Conservation (phyloP, 2,113 vertebrate genomes). For the Phodopus roborovskii region DNA sequence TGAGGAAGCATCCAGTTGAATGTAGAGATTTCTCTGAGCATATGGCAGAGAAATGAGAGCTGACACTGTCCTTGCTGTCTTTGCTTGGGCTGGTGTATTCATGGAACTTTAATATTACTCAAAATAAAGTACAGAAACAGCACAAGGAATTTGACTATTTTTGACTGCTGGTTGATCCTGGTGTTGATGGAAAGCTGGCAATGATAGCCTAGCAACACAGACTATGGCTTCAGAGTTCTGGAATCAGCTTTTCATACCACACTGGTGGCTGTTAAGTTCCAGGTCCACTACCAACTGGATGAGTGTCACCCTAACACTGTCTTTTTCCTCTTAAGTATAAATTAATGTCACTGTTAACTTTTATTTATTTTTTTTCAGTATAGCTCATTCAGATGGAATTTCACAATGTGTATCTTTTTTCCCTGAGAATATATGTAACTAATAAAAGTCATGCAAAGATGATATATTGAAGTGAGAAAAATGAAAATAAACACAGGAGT, state of each 20-base stretch:
- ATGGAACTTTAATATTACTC: conserved; percentile 67
- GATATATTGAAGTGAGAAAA: neutral
- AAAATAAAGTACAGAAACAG: conserved; percentile 70
- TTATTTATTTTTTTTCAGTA: conserved; percentile 23
- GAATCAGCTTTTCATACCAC: conserved; percentile 8
- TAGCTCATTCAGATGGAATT: neutral
- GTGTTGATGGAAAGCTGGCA: conserved; percentile 63
- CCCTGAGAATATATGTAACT: neutral
- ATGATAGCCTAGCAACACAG: conserved; percentile 19
- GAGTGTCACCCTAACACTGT: neutral
- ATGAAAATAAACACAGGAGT: neutral
- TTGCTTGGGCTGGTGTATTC: conserved; percentile 60
- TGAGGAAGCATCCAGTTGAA: conserved; percentile 48
- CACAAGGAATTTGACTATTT: conserved; percentile 58
- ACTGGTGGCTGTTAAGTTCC: conserved; percentile 44
- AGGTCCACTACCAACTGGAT: neutral
- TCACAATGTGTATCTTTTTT: neutral
- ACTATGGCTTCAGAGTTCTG: neutral
- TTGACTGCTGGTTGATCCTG: conserved; percentile 40
- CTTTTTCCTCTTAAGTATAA: neutral
- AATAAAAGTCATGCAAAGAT: conserved; percentile 22
- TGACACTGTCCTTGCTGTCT: conserved; percentile 11
- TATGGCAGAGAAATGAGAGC: conserved; percentile 50
- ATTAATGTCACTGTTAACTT: neutral
- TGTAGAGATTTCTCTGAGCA: conserved; percentile 53